Percentiles rank a stretch among this genome's conserved stretches.
Evolutionary conservation across 2,888 invertebrate genomes (phyloP).

Genomic region (Cancer borealis): DNA sequence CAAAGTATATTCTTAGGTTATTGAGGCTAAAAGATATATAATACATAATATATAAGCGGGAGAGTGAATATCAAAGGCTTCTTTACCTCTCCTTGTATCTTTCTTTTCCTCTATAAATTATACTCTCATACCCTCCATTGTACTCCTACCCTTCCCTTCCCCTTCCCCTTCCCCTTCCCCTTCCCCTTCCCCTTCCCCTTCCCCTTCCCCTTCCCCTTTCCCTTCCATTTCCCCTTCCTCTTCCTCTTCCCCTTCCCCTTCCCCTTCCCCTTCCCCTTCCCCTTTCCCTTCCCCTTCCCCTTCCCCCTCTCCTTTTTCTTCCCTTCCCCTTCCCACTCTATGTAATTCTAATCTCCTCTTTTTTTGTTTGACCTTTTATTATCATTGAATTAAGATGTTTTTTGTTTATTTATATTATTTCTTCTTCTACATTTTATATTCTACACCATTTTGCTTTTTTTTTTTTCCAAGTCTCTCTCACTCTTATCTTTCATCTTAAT

Average conservation of each 20-base stretch:
- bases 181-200: neutral
- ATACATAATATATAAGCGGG: neutral
- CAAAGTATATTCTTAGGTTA: neutral
- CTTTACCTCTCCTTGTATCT: neutral
- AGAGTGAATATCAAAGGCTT: constrained; percentile 6
- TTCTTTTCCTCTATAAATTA: too few relatives aligned
- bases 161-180: neutral
- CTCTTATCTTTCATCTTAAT: neutral
- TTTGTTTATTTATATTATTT: neutral
- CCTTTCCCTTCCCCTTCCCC: too few relatives aligned
- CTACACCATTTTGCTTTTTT: neutral
- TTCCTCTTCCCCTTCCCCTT: too few relatives aligned
- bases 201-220: neutral
- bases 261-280: too few relatives aligned
- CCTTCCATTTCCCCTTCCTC: neutral
- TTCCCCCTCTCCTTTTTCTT: too few relatives aligned
- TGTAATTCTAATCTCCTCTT: too few relatives aligned
- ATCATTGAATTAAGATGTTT: too few relatives aligned
- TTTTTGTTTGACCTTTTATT: neutral
- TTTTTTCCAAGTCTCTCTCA: neutral
- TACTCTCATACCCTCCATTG: neutral
- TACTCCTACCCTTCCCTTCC: neutral
- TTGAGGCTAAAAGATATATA: neutral
- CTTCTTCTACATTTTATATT: neutral
- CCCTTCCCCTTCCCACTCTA: too few relatives aligned